phyloP scores from a whole-genome alignment of 2,888 invertebrate species.

The Arenicola marina region DNA sequence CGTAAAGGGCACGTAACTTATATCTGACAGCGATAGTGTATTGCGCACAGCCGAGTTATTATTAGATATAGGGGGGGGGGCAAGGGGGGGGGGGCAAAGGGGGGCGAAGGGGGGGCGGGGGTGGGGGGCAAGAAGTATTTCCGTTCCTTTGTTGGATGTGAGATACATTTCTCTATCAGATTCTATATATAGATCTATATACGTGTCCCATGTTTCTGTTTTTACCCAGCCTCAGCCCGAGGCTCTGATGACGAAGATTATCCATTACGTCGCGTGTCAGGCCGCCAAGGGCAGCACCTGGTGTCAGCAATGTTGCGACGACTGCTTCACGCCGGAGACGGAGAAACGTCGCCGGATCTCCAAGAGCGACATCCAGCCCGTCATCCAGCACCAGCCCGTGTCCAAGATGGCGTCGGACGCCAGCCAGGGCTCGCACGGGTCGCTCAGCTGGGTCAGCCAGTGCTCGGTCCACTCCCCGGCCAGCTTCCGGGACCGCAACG shows the following conservation, averaged over 20 bases:
- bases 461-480: not conserved
- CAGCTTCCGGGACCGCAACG: slow-evolving; percentile 42
- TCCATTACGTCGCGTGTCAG: not conserved
- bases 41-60: too few species aligned
- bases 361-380: slow-evolving; percentile 53
- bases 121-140: too few species aligned
- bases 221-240: too few species aligned
- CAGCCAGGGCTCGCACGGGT: slow-evolving; percentile 35
- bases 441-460: not conserved
- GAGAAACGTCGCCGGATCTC: slow-evolving; percentile 21
- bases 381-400: slow-evolving; percentile 42
- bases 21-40: too few species aligned
- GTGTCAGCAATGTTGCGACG: not conserved
- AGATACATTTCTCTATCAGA: too few species aligned
- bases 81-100: too few species aligned
- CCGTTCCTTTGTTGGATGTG: too few species aligned
- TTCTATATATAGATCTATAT: too few species aligned
- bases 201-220: too few species aligned
- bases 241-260: not conserved
- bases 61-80: too few species aligned
- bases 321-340: not conserved
- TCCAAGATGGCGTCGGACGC: slow-evolving; percentile 14
- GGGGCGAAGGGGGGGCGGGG: too few species aligned
- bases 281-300: not conserved
- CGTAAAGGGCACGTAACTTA: too few species aligned